These are phyloP conservation scores for Polypedilum vanderplanki DNA, from an alignment of 1,140 invertebrate species.

Conservation along the genomic window DNA sequence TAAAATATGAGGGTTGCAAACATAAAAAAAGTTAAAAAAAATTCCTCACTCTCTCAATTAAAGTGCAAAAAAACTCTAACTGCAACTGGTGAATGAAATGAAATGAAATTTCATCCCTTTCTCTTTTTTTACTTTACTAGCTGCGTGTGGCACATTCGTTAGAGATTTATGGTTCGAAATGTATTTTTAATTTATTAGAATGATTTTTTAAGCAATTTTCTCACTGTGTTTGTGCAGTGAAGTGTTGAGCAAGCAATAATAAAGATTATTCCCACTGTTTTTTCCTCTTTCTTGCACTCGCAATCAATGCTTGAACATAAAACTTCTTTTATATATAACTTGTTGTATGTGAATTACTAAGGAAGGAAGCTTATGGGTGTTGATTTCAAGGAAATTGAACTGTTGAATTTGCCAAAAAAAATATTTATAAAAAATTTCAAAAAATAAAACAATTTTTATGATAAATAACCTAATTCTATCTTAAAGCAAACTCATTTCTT, in stretches of 20 bases:
- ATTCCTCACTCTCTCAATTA: not conserved
- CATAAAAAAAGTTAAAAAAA: too few species aligned
- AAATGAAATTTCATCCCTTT: slow-evolving; percentile 8
- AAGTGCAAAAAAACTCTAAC: not conserved
- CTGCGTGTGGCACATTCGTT: slow-evolving; percentile 13
- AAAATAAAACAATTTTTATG: too few species aligned
- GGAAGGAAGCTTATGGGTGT: too few species aligned
- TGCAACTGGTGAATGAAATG: not conserved
- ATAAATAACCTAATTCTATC: too few species aligned
- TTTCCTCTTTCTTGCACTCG: not conserved
- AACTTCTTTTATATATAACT: too few species aligned
- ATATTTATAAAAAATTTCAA: too few species aligned
- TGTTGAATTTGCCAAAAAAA: too few species aligned
- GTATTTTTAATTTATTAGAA: slow-evolving; percentile 20
- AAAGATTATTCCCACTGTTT: slow-evolving; percentile 18
- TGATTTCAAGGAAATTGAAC: too few species aligned
- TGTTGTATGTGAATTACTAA: too few species aligned
- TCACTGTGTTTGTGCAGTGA: slow-evolving; percentile 9
- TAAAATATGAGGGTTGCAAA: too few species aligned
- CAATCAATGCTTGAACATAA: too few species aligned
- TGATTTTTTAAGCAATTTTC: slow-evolving; percentile 13
- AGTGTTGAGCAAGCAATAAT: slow-evolving; percentile 18
- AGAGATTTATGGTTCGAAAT: slow-evolving; percentile 18
- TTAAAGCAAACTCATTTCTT: too few species aligned
- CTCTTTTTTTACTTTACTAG: slow-evolving; percentile 3